phyloP scores from a whole-genome alignment of 2,113 vertebrate species.

The Labeo catla region DNA sequence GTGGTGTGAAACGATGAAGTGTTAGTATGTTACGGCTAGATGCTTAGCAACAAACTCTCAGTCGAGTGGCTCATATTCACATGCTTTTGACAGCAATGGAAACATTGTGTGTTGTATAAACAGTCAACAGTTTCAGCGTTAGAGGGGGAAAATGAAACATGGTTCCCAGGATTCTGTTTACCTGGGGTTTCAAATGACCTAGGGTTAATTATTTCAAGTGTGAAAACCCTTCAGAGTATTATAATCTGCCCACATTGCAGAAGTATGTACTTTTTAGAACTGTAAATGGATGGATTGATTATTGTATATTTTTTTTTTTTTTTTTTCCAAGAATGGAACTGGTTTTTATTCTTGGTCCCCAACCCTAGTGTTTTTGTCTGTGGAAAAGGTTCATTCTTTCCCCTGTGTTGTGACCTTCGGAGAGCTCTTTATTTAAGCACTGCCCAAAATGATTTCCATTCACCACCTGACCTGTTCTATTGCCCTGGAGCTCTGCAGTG shows the following conservation, averaged over 20 bases:
- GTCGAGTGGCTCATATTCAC: neutral
- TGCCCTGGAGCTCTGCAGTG: neutral
- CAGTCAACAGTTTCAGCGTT: neutral
- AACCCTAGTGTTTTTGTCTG: neutral
- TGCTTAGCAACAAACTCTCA: neutral
- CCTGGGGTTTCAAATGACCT: neutral
- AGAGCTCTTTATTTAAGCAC: neutral
- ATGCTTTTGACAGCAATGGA: neutral
- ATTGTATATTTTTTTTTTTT: neutral
- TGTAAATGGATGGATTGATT: neutral
- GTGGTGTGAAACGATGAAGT: neutral
- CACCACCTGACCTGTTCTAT: constrained; percentile 6
- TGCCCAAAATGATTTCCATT: neutral
- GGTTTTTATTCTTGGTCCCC: neutral
- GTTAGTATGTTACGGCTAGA: neutral
- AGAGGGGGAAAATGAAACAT: neutral
- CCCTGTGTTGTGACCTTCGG: neutral
- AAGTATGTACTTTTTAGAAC: neutral
- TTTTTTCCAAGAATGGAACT: neutral
- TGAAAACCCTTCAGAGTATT: neutral
- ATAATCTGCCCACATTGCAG: neutral
- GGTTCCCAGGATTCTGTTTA: neutral
- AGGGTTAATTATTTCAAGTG: neutral
- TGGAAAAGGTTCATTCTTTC: neutral
- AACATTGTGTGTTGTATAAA: neutral